Evolutionary conservation across 2,888 invertebrate species (phyloP), one percentile per base, ranked within the genome.

Genomic region (Troglohyphantes excavatus): DNA sequence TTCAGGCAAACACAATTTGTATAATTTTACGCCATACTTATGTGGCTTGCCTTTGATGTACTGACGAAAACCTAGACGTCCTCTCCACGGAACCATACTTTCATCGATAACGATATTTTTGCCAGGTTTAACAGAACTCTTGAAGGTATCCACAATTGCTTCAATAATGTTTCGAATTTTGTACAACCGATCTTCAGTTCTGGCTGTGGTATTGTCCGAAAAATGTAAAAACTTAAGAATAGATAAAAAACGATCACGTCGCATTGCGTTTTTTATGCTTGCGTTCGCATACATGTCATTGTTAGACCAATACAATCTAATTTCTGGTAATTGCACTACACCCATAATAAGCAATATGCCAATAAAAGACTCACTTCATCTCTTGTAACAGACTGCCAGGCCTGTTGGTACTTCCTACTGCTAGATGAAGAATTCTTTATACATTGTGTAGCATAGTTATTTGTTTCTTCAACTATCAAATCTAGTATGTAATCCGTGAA

Each of bases 11-110:
- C 93, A 93, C n/a, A 92, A 70, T 90, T 93, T 92, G 81, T 93
- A 93, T 39, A 93, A 26, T 91, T 93, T 93, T 23, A 93, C 89
- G 0, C 93, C 93, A 78, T 93, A 93, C 75, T 92, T 92, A 78
- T 93, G 92, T 19, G 91, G 70, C 90, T 93, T 93, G 43, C 91
- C 92, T 85, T 92, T 92, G 46, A 93, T 93, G 83, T 93, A 93
- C 84, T 93, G 93, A 0, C 92, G 91, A 84, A 93, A 93, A 23
- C 67, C 23, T 3, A 93, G 90, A 68, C 93, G 85, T 11, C 93
- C 93, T 46, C 92, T 90, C 92, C 92, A 93, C 26, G 93, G 92
- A 29, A 93, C 91, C 92, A 93, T 92, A 53, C 92, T 91, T 90
- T 93, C 93, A 88, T 93, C 93, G 33, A 93, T 92, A n/a, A 73